Evolutionary conservation across 2,113 vertebrate genomes (phyloP).

Genomic region (Phocoena phocoena): DNA sequence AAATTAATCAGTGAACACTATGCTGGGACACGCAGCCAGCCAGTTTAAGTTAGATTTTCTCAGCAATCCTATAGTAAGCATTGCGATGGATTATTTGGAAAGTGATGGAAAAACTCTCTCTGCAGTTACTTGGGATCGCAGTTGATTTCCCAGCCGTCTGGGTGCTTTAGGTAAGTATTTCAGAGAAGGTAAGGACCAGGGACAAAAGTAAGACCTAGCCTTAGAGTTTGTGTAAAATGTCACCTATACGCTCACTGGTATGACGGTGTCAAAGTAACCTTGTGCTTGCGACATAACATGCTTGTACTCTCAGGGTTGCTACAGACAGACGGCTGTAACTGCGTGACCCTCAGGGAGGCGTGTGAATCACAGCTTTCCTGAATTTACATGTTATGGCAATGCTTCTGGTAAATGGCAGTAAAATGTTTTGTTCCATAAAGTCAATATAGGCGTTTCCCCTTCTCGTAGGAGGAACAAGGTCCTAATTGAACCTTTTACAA

Average conservation of each 20-base stretch:
- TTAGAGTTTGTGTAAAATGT: background rate
- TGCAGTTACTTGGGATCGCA: background rate
- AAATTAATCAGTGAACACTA: background rate
- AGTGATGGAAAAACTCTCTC: background rate
- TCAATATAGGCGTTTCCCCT: background rate
- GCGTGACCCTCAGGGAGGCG: background rate
- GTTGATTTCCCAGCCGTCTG: background rate
- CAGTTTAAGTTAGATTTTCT: background rate
- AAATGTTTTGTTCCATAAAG: background rate
- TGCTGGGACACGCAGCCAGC: background rate
- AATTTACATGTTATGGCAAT: background rate
- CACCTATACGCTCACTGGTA: background rate
- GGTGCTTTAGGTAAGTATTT: background rate
- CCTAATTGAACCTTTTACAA: background rate
- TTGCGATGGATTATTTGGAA: background rate
- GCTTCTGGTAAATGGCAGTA: background rate
- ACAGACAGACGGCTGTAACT: background rate
- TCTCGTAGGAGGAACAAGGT: background rate
- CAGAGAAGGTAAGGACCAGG: background rate
- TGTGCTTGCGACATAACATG: background rate
- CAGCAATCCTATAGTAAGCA: background rate
- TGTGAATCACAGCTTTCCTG: background rate
- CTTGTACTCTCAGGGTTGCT: background rate
- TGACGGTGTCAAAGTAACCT: background rate
- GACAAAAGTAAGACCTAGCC: background rate